Conservation (phyloP, 2,797 vertebrate genomes). For the Lepidocolaptes lacrymiger region DNA sequence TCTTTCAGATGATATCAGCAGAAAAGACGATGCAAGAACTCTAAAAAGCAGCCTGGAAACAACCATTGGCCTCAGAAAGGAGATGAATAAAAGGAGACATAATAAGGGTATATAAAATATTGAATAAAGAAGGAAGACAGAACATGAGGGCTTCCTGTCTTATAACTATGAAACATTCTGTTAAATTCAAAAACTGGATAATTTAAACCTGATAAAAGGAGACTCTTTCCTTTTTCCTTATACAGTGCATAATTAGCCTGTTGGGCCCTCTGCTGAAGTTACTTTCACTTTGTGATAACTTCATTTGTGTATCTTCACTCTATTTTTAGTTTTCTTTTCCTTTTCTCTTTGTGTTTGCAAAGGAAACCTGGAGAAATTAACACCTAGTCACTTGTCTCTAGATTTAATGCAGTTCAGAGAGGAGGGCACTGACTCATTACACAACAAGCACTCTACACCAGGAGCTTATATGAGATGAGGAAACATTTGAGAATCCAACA, state of each 20-base stretch:
- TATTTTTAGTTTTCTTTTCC: not conserved
- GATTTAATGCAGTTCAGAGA: not conserved
- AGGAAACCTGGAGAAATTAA: not conserved
- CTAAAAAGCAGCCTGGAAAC: not conserved
- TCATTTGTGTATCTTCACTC: not conserved
- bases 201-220: conserved; percentile 36
- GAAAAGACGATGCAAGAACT: conserved; percentile 2
- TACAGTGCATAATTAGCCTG: not conserved
- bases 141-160: not conserved
- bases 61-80: conserved; percentile 6
- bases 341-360: not conserved
- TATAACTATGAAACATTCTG: not conserved
- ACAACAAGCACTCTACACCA: not conserved
- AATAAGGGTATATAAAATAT: conserved; percentile 40
- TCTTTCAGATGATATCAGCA: not conserved
- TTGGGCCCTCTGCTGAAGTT: not conserved
- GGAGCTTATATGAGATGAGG: not conserved
- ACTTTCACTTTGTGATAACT: not conserved
- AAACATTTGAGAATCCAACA: not conserved
- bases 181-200: conserved; percentile 21
- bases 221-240: not conserved
- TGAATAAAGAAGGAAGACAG: conserved; percentile 36
- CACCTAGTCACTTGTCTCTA: not conserved
- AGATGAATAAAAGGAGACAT: not conserved
- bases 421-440: not conserved